Conservation (phyloP, 2,113 vertebrate genomes). For the human (Homo sapiens) region GRCh38 chr2:180960501-180961000, state of each 20-base stretch:
- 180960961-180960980: not conserved
- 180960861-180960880: conserved; percentile 12
- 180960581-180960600: not conserved
- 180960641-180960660: not conserved
- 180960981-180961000: not conserved
- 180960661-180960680: not conserved
- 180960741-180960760: not conserved
- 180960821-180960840: not conserved
- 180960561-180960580: not conserved
- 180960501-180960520: not conserved
- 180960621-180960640: not conserved
- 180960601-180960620: not conserved
- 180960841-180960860: not conserved
- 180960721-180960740: not conserved
- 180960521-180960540: not conserved
- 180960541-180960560: not conserved
- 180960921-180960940: not conserved
- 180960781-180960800: not conserved
- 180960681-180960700: not conserved
- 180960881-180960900: not conserved
- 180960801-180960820: not conserved
- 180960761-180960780: conserved; percentile 25
- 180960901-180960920: not conserved
- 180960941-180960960: not conserved
- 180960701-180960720: not conserved